A percentile compares a stretch with the other conserved stretches of the same genome.
Conservation (phyloP, 2,113 vertebrate genomes). For the Opisthocomus hoazin region DNA sequence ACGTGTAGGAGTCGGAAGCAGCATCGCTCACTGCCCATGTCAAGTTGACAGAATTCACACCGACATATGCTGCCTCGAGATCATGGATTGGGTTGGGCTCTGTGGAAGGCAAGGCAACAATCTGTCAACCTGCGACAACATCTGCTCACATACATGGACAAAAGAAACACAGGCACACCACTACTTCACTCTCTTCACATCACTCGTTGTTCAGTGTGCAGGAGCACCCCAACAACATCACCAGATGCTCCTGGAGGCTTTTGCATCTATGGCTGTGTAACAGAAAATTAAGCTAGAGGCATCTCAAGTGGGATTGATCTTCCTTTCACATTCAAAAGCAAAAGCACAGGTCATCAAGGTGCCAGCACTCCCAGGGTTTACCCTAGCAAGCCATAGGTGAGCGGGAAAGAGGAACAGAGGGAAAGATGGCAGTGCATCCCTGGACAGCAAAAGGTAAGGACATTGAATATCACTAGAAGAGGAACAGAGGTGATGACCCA, state of each 20-base stretch:
- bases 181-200: not conserved
- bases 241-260: not conserved
- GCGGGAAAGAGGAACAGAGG: not conserved
- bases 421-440: not conserved
- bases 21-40: slow-evolving; percentile 29
- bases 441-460: not conserved
- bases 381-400: not conserved
- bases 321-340: not conserved
- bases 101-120: not conserved
- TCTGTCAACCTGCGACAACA: not conserved
- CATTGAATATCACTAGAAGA: not conserved
- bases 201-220: not conserved
- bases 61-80: not conserved
- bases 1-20: accelerated
- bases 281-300: not conserved
- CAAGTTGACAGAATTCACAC: slow-evolving; percentile 6
- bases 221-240: not conserved
- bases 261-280: not conserved
- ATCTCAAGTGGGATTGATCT: not conserved
- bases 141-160: not conserved
- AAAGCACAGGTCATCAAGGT: not conserved
- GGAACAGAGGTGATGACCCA: not conserved
- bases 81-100: not conserved
- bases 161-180: not conserved
- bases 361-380: not conserved